These are phyloP conservation scores for Anniella stebbinsi DNA, from an alignment of 2,797 vertebrate genomes.

Conservation along the genomic window DNA sequence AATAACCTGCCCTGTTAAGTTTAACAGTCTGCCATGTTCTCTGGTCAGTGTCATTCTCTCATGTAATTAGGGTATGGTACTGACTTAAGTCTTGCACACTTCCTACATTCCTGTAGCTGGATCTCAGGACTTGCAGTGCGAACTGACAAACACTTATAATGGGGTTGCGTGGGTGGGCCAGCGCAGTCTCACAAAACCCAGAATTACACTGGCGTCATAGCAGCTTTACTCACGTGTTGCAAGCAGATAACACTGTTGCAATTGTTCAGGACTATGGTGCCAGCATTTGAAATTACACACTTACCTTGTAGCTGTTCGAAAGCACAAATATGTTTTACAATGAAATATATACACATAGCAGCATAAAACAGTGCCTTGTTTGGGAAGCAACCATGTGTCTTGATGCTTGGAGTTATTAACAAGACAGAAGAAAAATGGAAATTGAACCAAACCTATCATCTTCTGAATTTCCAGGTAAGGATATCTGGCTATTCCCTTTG, in stretches of 20 bases:
- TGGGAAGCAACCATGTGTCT: constrained; percentile 66
- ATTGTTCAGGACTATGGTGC: background rate
- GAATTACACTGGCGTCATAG: background rate
- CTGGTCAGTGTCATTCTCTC: constrained; percentile 51
- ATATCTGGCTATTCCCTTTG: constrained; percentile 72
- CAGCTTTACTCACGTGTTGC: background rate
- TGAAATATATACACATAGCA: constrained; percentile 63
- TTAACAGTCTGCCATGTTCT: constrained; percentile 7
- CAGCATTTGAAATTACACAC: constrained; percentile 7
- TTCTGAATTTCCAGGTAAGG: constrained; percentile 72
- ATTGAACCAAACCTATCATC: constrained; percentile 71
- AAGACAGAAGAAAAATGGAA: constrained; percentile 77
- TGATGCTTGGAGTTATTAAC: constrained; percentile 71
- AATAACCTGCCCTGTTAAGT: constrained; percentile 9
- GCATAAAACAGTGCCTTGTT: constrained; percentile 68
- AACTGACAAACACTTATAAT: background rate
- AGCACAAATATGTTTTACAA: constrained; percentile 64
- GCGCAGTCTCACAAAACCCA: background rate
- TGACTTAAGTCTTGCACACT: constrained; percentile 52
- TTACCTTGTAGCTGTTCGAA: constrained; percentile 52
- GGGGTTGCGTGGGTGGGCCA: background rate
- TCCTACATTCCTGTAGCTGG: constrained; percentile 59
- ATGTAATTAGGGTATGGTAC: background rate
- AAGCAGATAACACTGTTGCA: background rate
- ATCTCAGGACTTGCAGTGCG: constrained; percentile 25